These are phyloP conservation scores for Thecocarcelia acutangulata DNA, from an alignment of 2,888 invertebrate genomes.

Conservation along the genomic window DNA sequence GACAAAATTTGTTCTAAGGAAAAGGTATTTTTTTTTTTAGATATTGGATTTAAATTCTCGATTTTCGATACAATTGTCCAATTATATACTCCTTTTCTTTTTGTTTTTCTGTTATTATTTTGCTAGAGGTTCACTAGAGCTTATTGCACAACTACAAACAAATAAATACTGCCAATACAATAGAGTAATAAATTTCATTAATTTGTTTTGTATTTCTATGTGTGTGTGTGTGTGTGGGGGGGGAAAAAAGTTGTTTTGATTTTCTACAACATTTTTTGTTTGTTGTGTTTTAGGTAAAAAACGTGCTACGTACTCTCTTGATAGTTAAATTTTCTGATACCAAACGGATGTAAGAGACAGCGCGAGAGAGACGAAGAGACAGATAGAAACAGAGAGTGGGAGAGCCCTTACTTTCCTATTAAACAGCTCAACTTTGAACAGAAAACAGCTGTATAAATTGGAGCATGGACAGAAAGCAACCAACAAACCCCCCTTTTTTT, in stretches of 20 bases:
- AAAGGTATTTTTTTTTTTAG: neutral
- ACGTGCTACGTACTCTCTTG: conserved; percentile 39
- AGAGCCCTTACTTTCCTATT: conserved; percentile 4
- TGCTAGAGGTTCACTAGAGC: neutral
- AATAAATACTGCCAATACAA: conserved; percentile 21
- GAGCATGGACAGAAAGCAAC: conserved; percentile 56
- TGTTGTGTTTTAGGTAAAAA: conserved; percentile 24
- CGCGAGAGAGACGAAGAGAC: neutral
- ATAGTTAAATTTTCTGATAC: conserved; percentile 1
- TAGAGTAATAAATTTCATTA: conserved; percentile 40
- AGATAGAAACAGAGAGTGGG: neutral
- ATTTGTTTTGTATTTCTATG: neutral
- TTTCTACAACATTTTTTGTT: conserved; percentile 7
- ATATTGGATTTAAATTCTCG: neutral
- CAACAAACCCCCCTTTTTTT: conserved; percentile 31
- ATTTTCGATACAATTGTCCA: conserved; percentile 1
- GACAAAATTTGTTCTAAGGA: neutral
- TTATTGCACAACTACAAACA: conserved; percentile 29
- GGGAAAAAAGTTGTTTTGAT: conserved; percentile 46
- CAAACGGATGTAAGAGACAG: neutral
- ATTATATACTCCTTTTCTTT: neutral
- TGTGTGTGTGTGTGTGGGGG: neutral
- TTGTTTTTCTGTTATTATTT: conserved; percentile 24
- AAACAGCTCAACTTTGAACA: conserved; percentile 44
- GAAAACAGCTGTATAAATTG: conserved; percentile 62